Evolutionary conservation across 2,797 vertebrate species (phyloP).

Genomic region (Platyrinchus mystaceus): DNA sequence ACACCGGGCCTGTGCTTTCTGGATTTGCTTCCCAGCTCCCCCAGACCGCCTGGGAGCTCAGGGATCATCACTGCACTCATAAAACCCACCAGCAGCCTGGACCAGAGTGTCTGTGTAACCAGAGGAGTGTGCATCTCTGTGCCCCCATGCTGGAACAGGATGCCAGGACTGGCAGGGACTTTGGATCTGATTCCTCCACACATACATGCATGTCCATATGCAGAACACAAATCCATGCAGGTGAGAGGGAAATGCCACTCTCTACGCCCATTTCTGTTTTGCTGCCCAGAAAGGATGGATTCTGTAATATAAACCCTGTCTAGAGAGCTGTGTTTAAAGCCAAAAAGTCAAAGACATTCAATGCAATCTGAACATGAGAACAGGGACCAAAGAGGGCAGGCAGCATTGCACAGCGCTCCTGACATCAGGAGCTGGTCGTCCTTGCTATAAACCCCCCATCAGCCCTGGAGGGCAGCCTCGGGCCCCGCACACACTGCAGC

Average conservation of each 20-base stretch:
- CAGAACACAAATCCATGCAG: neutral
- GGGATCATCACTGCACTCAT: accelerated
- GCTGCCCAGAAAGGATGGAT: neutral
- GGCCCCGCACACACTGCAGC: constrained; percentile 17
- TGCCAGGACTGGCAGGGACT: neutral
- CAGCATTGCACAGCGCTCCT: neutral
- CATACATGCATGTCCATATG: accelerated
- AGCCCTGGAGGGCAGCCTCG: neutral
- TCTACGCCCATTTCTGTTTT: accelerated
- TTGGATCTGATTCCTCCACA: neutral
- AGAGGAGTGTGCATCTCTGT: neutral
- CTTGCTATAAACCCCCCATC: neutral
- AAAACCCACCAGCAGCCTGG: neutral
- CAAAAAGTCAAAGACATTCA: neutral
- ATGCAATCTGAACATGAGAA: neutral
- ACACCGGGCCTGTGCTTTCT: neutral
- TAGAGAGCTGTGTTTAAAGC: neutral
- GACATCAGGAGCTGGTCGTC: neutral
- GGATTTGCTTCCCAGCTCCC: neutral
- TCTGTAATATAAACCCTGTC: neutral
- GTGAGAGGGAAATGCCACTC: neutral
- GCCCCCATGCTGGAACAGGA: neutral
- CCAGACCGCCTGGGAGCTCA: accelerated
- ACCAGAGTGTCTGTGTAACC: neutral
- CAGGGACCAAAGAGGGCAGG: neutral